These are phyloP conservation scores for Heliconius ismenius DNA, from an alignment of 2,888 invertebrate genomes.

Conservation along the genomic window DNA sequence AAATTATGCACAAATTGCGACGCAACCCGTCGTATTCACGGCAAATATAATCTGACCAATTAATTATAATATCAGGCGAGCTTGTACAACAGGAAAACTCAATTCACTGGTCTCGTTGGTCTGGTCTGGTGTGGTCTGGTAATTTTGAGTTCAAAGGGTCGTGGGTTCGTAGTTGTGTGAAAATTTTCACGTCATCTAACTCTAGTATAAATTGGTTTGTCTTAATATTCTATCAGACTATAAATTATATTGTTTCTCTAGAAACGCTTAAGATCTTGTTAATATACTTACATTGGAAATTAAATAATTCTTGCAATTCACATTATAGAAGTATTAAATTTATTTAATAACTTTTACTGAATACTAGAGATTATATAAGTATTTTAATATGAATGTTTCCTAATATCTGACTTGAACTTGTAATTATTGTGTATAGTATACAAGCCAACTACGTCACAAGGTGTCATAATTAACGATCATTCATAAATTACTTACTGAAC, in stretches of 20 bases:
- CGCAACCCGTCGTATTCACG: conserved; percentile 17
- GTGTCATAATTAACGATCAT: not conserved
- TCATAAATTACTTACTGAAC: not conserved
- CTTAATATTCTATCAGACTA: conserved; percentile 5
- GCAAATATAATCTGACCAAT: conserved; percentile 33
- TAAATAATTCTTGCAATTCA: not conserved
- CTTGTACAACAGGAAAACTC: conserved; percentile 37
- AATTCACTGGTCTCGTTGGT: conserved; percentile 27
- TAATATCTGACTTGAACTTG: not conserved
- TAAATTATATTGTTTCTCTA: conserved; percentile 8
- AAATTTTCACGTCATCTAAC: conserved; percentile 25
- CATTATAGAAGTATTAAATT: not conserved
- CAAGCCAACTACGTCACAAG: not conserved
- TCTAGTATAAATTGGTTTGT: not conserved
- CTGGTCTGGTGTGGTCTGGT: conserved; percentile 31
- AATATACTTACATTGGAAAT: not conserved
- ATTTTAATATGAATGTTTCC: not conserved
- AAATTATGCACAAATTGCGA: conserved; percentile 29
- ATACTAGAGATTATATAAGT: not conserved
- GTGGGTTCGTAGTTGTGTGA: conserved; percentile 27
- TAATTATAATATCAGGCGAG: conserved; percentile 40
- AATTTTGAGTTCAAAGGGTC: conserved; percentile 35
- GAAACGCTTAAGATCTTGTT: not conserved
- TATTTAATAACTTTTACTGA: not conserved
- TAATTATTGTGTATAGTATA: not conserved